phyloP scores from a whole-genome alignment of 2,888 invertebrate genomes.

The Heliconius erato region DNA sequence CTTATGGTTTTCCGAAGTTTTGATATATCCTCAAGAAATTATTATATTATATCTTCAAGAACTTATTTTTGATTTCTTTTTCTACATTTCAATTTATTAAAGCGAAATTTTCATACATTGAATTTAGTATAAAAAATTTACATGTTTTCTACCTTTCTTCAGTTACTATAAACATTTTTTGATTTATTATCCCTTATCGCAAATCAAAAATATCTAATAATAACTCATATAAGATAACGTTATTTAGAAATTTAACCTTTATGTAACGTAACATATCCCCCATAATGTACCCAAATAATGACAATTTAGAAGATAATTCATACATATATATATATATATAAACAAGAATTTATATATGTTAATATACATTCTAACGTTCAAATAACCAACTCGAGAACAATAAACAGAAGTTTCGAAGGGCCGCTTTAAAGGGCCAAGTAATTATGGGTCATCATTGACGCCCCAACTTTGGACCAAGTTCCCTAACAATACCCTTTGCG shows the following conservation, averaged over 20 bases:
- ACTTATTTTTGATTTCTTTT: no score
- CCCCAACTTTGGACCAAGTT: conserved; percentile 61
- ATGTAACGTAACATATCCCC: neutral
- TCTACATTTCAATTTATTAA: no score
- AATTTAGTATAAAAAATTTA: no score
- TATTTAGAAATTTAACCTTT: neutral
- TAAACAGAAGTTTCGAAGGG: conserved; percentile 36
- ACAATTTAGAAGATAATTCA: conserved; percentile 6
- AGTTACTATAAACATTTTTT: no score
- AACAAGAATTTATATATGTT: neutral
- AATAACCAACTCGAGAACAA: conserved; percentile 23
- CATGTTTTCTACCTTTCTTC: no score
- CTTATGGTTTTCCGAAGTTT: no score
- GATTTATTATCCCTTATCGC: no score
- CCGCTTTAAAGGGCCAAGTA: conserved; percentile 49
- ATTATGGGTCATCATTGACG: conserved; percentile 63
- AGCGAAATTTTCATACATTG: no score
- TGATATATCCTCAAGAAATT: no score
- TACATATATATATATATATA: neutral
- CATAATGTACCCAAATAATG: neutral
- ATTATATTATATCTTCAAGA: no score
- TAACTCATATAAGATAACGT: neutral
- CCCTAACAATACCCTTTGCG: conserved; percentile 59
- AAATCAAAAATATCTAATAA: no score
- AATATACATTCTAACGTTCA: conserved; percentile 11